Base-by-base conservation (phyloP, 2,888 invertebrate species). In the Agonopterix subpropinquella region DNA sequence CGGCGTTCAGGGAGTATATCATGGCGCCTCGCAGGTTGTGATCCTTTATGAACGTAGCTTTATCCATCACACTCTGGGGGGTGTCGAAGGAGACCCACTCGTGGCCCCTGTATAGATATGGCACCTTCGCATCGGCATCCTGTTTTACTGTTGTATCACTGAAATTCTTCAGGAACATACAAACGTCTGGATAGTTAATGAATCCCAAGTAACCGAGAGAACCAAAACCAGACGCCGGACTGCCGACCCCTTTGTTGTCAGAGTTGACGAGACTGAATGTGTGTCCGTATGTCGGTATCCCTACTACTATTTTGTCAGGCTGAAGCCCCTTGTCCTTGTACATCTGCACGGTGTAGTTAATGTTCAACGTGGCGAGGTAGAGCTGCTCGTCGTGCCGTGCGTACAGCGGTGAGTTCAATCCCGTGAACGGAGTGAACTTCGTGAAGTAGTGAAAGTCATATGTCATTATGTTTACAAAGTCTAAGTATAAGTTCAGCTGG, bases 41-140 rank as follows among this genome's bases (percentile, higher is more conserved):
- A 7, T 89, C 80, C 64, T 89, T 90, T 1, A 94, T 90, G 74
- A 89, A 95, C 52, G 88, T 80, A 0, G 92, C 93, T 82, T 95
- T 96, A 62, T 91, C 91, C 48, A 81, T 83, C 2, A 95, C 88
- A 75, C 96, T 96, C 45, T 87, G 74, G 28, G 90, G 87, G 62
- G 93, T 91, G 55, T 97, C 97, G 70, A 92, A 96, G 0, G 96
- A 95, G 43, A 96, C 89, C 97, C 97, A 97, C 61, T 96, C 94
- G 11, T 77, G 78, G 45, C 87, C 83, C 52, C 90, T 90, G 61
- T 90, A 92, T 7, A 94, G 88, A 78, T 94, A 97, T 0, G 97
- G 96, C 42, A 95, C 96, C 65, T 90, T 91, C 5, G 93, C 92
- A 41, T 91, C 90, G 8, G 86, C 74, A 63, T 96, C 95, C 65